Base-by-base conservation (phyloP, 1,140 invertebrate genomes). In the Leptinotarsa lineolata region DNA sequence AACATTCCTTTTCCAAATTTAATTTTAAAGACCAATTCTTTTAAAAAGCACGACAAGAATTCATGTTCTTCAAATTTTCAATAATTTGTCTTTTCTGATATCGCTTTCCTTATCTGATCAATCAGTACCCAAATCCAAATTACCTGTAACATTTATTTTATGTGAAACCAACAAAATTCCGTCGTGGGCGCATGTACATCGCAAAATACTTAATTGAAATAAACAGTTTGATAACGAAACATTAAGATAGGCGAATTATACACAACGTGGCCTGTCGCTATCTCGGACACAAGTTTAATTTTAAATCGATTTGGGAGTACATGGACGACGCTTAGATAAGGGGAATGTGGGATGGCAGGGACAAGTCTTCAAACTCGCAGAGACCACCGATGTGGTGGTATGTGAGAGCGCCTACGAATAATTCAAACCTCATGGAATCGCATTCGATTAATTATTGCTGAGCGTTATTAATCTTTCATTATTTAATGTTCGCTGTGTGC, bases 131-230 rank as follows among this genome's bases (percentile, higher is more conserved):
- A 79, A 79, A 79, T 79, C 73, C 78, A 72, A 74, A 79, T 78
- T 73, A 77, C n/a, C 68, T 74, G 72, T 80, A 78, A 80, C 78
- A 80, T 78, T 80, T 77, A 80, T 73, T 78, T 77, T 66, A 72
- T 73, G 46, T 22, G 63, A 58, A 67, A 22, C 61, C 48, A 54
- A 54, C 48, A 54, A 54, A 16, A 54, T 54, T 67, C 61, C 64
- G 72, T 63, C 67, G 58, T 30, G 77, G 76, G 77, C 77, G 80
- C 76, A 44, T 61, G 64, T 69, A 81, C 81, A 82, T 76, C 78
- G 81, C 80, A 79, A 82, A 82, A 81, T 82, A 81, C 81, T 82
- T 82, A 82, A 82, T 82, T 82, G 81, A 81, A 82, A 82, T 81
- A 82, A 82, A 82, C 79, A 81, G 70, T 81, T 77, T 78, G 81